A percentile compares a stretch with the other conserved stretches of the same genome.
Conservation (phyloP, 2,888 invertebrate genomes). For the Netelia inedita region DNA sequence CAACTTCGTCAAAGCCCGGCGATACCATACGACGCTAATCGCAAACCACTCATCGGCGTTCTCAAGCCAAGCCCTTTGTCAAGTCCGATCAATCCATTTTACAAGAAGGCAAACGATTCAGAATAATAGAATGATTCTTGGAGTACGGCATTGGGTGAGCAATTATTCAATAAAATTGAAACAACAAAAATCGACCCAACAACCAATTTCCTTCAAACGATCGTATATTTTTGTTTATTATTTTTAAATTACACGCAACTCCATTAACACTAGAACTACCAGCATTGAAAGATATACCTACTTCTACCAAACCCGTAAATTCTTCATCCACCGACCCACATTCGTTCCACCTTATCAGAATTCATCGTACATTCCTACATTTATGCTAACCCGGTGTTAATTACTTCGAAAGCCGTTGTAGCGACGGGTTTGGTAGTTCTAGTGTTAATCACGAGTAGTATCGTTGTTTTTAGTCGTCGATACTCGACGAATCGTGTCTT, state of each 20-base stretch:
- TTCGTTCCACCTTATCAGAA: no score
- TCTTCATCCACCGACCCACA: no score
- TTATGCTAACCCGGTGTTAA: no score
- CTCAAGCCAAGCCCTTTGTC: constrained; percentile 89
- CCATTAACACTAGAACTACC: constrained; percentile 5
- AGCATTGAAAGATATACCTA: no score
- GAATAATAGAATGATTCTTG: background rate
- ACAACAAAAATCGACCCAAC: constrained; percentile 1
- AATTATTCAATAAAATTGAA: constrained; percentile 2
- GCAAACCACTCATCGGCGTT: constrained; percentile 90
- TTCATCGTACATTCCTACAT: no score
- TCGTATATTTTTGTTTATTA: constrained; percentile 37
- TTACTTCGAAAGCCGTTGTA: no score
- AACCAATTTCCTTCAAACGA: constrained; percentile 27
- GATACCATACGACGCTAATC: constrained; percentile 91
- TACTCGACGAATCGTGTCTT: constrained; percentile 23
- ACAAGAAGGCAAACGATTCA: constrained; percentile 85
- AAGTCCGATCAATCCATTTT: constrained; percentile 92
- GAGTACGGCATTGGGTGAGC: background rate
- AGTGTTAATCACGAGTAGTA: background rate
- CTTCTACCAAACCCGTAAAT: no score
- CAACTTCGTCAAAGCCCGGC: constrained; percentile 90
- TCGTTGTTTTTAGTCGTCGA: constrained; percentile 22
- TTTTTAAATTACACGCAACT: constrained; percentile 38
- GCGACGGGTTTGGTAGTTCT: no score